Evolutionary conservation across 64 coral and sea anemone species (phyloP).

Genomic region (Catalaphyllia jardinei): DNA sequence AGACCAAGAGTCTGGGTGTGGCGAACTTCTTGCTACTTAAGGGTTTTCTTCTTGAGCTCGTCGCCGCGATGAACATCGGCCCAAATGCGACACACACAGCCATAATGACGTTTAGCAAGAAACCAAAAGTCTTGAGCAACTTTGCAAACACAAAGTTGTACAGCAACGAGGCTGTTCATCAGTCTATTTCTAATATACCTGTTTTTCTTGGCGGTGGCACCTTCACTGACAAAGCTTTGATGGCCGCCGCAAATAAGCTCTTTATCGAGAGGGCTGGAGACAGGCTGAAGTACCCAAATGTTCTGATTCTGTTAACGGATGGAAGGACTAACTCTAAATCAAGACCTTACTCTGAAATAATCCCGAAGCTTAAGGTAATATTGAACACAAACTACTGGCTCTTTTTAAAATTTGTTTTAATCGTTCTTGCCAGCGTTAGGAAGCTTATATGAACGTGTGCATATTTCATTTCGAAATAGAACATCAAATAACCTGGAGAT

Average conservation of each 20-base stretch:
- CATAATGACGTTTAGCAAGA: background rate
- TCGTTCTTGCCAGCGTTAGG: no score
- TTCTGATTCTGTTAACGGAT: conserved; percentile 45
- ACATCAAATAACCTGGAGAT: no score
- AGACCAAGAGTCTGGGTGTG: background rate
- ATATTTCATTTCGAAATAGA: no score
- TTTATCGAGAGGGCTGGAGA: conserved; percentile 21
- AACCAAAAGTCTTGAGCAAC: background rate
- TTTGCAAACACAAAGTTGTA: background rate
- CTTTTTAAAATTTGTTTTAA: no score
- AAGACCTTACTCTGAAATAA: conserved; percentile 6
- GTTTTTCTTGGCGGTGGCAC: background rate
- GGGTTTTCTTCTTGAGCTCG: background rate
- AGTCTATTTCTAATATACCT: background rate
- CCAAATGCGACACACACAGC: background rate
- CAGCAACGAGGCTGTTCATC: background rate
- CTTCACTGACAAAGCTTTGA: conserved; percentile 34
- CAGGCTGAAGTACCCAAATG: conserved; percentile 32
- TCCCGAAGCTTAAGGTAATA: conserved; percentile 23
- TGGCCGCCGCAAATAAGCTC: background rate
- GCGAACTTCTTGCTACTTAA: background rate
- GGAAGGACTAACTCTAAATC: conserved; percentile 18
- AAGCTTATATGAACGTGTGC: no score
- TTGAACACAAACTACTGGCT: background rate
- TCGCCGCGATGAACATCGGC: background rate